Percentiles rank a stretch among this genome's conserved stretches.
These are phyloP conservation scores for Morinoia aosen DNA, from an alignment of 2,888 invertebrate genomes.

Conservation along the genomic window DNA sequence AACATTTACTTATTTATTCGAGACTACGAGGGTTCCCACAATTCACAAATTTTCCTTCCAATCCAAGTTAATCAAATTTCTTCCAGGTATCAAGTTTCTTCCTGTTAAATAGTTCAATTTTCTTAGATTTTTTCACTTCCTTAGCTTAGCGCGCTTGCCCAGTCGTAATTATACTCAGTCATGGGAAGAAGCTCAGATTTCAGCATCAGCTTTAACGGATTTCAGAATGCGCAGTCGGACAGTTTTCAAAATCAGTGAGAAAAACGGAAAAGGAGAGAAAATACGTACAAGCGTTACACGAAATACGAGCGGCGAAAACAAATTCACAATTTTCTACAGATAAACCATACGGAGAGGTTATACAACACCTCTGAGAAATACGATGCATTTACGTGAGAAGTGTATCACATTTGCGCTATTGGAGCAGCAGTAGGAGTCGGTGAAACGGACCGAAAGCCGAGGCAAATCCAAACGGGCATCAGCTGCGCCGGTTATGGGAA, in stretches of 20 bases:
- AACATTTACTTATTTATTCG: too few relatives aligned
- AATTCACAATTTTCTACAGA: too few relatives aligned
- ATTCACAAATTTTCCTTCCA: too few relatives aligned
- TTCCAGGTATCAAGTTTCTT: too few relatives aligned
- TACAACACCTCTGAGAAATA: neutral
- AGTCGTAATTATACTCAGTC: too few relatives aligned
- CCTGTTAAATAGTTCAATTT: too few relatives aligned
- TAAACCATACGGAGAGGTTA: too few relatives aligned
- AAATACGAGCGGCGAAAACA: too few relatives aligned
- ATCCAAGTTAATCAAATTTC: too few relatives aligned
- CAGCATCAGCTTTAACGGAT: neutral
- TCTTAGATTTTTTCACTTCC: too few relatives aligned
- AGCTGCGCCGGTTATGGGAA: neutral
- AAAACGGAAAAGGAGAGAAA: neutral
- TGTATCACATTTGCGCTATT: neutral
- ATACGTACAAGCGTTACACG: neutral
- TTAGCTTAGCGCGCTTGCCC: too few relatives aligned
- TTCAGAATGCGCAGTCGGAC: neutral
- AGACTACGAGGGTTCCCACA: too few relatives aligned
- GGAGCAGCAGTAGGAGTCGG: neutral
- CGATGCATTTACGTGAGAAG: neutral
- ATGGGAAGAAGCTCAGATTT: neutral
- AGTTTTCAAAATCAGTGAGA: neutral
- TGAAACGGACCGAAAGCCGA: neutral
- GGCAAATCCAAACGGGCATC: neutral